Conservation (phyloP, 2,888 invertebrate genomes). For the Merodon equestris region DNA sequence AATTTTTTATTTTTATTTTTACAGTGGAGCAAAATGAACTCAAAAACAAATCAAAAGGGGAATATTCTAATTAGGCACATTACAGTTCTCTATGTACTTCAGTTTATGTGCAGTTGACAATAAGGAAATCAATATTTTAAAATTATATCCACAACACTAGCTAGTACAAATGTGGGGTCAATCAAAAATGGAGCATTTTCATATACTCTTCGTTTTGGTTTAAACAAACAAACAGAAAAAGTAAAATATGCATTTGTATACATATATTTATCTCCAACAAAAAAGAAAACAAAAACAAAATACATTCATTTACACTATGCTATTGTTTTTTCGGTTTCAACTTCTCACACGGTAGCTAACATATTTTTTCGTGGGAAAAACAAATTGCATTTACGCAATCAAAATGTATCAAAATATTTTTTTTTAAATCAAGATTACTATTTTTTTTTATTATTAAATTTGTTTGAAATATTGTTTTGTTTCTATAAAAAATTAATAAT, state of each 20-base stretch:
- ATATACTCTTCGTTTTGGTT: conserved; percentile 61
- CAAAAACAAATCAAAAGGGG: conserved; percentile 5
- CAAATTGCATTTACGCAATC: conserved; percentile 79
- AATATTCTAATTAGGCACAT: conserved; percentile 54
- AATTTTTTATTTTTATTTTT: conserved; percentile 29
- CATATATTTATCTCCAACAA: neutral
- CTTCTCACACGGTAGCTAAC: conserved; percentile 38
- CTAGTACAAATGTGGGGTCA: conserved; percentile 56
- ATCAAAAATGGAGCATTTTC: conserved; percentile 66
- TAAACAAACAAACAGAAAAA: conserved; percentile 32
- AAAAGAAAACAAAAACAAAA: conserved; percentile 13
- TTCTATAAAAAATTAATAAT: conserved; percentile 30
- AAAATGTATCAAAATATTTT: too few relatives aligned
- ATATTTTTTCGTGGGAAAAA: conserved; percentile 73
- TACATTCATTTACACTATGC: conserved; percentile 42
- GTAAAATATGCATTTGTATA: conserved; percentile 2
- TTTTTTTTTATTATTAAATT: conserved; percentile 53
- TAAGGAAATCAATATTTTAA: conserved; percentile 22
- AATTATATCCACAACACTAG: conserved; percentile 49
- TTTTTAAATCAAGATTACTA: conserved; percentile 56
- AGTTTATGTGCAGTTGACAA: conserved; percentile 52
- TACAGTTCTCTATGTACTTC: conserved; percentile 57
- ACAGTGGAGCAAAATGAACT: conserved; percentile 50
- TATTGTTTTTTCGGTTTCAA: conserved; percentile 38
- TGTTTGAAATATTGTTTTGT: conserved; percentile 26